Conservation (phyloP, 2,888 invertebrate genomes). For the Volucella zonaria region DNA sequence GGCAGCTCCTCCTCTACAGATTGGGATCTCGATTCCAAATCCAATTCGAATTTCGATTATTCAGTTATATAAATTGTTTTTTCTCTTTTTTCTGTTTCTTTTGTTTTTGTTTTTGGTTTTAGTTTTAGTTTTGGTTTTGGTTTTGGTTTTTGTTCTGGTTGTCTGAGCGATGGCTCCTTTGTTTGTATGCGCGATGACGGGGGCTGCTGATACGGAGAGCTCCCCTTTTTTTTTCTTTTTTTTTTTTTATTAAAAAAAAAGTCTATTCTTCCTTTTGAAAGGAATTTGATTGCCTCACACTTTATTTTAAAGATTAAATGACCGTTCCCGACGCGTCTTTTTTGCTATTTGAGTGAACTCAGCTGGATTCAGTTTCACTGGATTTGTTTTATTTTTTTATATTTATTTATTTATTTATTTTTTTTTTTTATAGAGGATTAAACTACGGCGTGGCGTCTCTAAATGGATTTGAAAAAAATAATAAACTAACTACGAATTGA, state of each 20-base stretch:
- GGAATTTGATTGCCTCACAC: slow-evolving; percentile 33
- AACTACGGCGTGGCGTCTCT: slow-evolving; percentile 22
- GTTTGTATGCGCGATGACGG: slow-evolving; percentile 9
- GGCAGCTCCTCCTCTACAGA: slow-evolving; percentile 34
- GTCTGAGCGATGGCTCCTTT: slow-evolving; percentile 43
- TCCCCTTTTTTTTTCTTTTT: background rate
- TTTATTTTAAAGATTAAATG: slow-evolving; percentile 43
- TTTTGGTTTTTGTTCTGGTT: background rate
- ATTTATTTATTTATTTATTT: slow-evolving; percentile 2
- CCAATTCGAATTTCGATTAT: background rate
- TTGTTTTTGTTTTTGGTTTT: too few relatives aligned
- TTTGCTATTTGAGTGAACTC: background rate
- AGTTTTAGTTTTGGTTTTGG: background rate
- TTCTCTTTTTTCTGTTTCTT: background rate
- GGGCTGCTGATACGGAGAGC: slow-evolving; percentile 10
- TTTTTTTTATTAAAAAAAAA: slow-evolving; percentile 13
- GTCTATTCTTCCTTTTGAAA: background rate
- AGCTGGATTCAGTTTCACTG: slow-evolving; percentile 18
- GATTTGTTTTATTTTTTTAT: slow-evolving; percentile 15
- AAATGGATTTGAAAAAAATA: slow-evolving; percentile 8
- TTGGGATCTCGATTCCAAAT: slow-evolving; percentile 39
- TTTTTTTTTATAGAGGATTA: slow-evolving; percentile 23
- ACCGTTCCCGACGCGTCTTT: slow-evolving; percentile 2
- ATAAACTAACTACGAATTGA: slow-evolving; percentile 3
- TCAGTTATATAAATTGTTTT: slow-evolving; percentile 63